Conservation (phyloP, 2,113 vertebrate genomes). For the Empidonax alnorum region DNA sequence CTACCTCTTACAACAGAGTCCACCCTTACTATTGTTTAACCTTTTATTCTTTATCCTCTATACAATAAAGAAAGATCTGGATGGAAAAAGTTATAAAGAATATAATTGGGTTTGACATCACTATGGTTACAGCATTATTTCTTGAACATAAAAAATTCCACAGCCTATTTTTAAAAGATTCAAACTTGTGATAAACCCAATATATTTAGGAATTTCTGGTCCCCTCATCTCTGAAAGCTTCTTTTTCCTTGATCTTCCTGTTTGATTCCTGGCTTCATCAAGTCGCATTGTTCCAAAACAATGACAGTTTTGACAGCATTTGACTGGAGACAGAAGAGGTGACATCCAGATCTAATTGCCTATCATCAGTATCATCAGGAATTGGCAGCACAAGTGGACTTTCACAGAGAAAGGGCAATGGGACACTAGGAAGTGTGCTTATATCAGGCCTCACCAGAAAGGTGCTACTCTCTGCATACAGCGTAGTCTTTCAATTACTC, state of each 20-base stretch:
- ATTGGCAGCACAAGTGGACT: neutral
- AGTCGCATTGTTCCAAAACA: neutral
- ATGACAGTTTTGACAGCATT: neutral
- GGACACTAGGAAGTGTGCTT: neutral
- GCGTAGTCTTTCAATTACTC: neutral
- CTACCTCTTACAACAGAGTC: neutral
- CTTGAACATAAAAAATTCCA: neutral
- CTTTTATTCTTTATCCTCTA: neutral
- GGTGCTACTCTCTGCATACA: neutral
- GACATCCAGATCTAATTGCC: neutral
- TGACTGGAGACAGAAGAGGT: neutral
- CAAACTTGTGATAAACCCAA: neutral
- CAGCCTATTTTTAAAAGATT: neutral
- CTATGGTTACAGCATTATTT: neutral
- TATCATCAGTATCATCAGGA: neutral
- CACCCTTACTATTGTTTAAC: neutral
- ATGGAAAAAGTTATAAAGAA: neutral
- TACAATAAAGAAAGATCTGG: neutral
- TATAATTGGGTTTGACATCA: neutral
- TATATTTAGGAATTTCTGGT: neutral
- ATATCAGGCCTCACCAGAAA: neutral
- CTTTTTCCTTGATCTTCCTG: neutral
- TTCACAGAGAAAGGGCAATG: neutral
- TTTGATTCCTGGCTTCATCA: neutral
- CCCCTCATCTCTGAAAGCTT: neutral